phyloP scores from a whole-genome alignment of 92 coral and sea anemone species.

The Porites rus region DNA sequence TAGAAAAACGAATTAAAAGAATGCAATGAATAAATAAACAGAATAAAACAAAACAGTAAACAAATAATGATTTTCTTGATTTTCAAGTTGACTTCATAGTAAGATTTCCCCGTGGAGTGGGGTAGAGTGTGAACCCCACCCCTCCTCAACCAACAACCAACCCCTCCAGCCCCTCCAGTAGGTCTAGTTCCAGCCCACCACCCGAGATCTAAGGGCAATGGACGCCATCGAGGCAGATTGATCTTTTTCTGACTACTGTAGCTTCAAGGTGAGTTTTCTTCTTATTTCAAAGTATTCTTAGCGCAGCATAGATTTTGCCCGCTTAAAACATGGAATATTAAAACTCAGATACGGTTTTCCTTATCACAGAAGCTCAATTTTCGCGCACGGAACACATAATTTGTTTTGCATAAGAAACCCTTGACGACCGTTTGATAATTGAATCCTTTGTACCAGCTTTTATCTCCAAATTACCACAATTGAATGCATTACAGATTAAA shows the following conservation, averaged over 20 bases:
- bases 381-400: neutral
- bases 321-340: neutral
- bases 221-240: neutral
- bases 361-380: neutral
- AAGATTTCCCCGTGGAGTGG: no score
- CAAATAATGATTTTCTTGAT: no score
- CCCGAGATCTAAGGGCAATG: neutral
- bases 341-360: neutral
- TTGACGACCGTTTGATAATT: slow-evolving; percentile 22
- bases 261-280: neutral
- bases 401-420: neutral
- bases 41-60: no score
- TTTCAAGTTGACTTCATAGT: no score
- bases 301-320: neutral
- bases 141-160: no score
- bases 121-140: no score
- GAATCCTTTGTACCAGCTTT: neutral
- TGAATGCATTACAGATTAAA: slow-evolving; percentile 17
- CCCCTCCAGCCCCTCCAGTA: no score
- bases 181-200: neutral
- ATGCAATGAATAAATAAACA: no score
- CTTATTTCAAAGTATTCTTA: neutral
- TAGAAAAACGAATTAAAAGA: no score
- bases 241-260: neutral
- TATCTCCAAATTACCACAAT: slow-evolving; percentile 17